Evolutionary conservation across 2,888 invertebrate genomes (phyloP).

Genomic region (Biston betularia): DNA sequence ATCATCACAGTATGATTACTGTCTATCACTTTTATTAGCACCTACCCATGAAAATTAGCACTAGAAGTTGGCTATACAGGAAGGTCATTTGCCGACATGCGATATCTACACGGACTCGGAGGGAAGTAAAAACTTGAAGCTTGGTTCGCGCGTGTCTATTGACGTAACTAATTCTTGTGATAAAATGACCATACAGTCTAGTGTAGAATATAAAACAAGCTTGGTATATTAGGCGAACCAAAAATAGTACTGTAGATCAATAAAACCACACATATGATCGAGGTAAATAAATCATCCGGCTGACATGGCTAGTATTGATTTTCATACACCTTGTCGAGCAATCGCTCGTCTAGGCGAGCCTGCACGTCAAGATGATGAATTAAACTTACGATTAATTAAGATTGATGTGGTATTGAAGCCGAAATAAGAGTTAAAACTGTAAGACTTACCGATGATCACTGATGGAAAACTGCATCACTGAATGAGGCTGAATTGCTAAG

Average conservation of each 20-base stretch:
- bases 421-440: constrained; percentile 47
- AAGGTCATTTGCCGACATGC: neutral
- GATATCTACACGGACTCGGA: neutral
- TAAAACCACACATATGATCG: constrained; percentile 42
- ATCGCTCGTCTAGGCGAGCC: neutral
- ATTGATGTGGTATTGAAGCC: neutral
- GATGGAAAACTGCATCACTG: constrained; percentile 37
- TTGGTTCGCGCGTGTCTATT: neutral
- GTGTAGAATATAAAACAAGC: constrained; percentile 50
- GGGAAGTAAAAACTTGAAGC: neutral
- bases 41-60: constrained; percentile 3
- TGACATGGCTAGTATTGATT: constrained; percentile 43
- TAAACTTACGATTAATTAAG: constrained; percentile 11
- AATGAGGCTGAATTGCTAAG: neutral
- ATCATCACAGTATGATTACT: neutral
- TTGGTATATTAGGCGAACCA: constrained; percentile 14
- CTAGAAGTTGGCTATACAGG: neutral
- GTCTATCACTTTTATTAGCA: neutral
- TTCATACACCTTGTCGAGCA: constrained; percentile 23
- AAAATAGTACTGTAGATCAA: constrained; percentile 46
- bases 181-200: constrained; percentile 31
- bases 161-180: constrained; percentile 12
- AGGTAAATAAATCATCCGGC: constrained; percentile 53
- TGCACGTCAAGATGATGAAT: constrained; percentile 19
- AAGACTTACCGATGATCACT: constrained; percentile 53